Evolutionary conservation across 2,888 invertebrate species (phyloP), one percentile per base, ranked within the genome.

Genomic region (Tortrix viridana): DNA sequence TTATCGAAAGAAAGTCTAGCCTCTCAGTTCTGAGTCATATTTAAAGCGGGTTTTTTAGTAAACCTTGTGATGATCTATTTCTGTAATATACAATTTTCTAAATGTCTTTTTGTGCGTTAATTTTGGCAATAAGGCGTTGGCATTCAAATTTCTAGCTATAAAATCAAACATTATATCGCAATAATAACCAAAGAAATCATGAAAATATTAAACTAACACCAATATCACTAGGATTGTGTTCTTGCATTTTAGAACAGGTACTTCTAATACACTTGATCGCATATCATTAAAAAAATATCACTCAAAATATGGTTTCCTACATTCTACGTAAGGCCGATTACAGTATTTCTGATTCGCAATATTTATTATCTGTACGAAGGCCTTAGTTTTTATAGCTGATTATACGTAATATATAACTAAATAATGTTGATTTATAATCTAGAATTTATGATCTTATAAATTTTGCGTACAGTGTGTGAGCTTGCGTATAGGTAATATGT

Each of bases 121-220:
- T 70, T 81, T 82, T 82, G 82, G 82, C 82, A 77, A 77, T 71
- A 70, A 74, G 71, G 74, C 75, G 70, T 79, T 80, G 80, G 80
- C 76, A 72, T 69, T 64, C 32, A 32, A 18, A 43, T 65, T 69
- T 70, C 67, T 65, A 50, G 52, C 60, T 52, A 58, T 44, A 48
- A 2, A 3, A 38, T 49, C 26, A 23, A 47, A 47, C 19, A 37
- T 38, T 18, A 5, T n/a, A n/a, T 38, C 12, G 46, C 47, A 26
- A 55, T 23, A 55, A 55, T 48, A 48, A 41, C 37, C 41, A 41
- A 48, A 14, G 41, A 41, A 41, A 32, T 32, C 16, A n/a, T n/a
- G 6, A n/a, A 14, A 41, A 41, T 4, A 16, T 5, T 41, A 16
- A 41, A 32, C 32, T 41, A 41, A 41, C 14, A 16, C 0, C 16